Percentiles rank a stretch among this genome's conserved stretches.
Conservation (phyloP, 1,140 invertebrate genomes). For the Globodera rostochiensis region DNA sequence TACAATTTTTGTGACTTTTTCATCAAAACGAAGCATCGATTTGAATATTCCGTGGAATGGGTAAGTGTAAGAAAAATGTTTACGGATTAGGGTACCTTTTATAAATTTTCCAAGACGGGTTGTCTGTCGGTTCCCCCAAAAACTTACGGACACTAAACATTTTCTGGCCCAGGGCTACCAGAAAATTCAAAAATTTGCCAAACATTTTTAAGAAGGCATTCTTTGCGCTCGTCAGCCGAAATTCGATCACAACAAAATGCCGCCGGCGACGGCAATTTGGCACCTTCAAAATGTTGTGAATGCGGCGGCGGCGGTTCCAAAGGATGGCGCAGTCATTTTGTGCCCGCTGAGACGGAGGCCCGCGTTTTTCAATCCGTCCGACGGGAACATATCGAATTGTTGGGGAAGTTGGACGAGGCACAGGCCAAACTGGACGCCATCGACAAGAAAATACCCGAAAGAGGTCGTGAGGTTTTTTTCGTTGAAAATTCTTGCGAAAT, state of each 20-base stretch:
- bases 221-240: too few relatives aligned
- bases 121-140: too few relatives aligned
- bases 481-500: not conserved
- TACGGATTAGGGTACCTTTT: too few relatives aligned
- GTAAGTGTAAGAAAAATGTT: not conserved
- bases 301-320: not conserved
- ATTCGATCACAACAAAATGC: too few relatives aligned
- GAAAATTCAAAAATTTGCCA: too few relatives aligned
- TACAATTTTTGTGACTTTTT: not conserved
- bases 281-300: slow-evolving; percentile 2
- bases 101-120: too few relatives aligned
- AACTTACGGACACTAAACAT: too few relatives aligned
- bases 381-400: slow-evolving; percentile 38
- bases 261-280: not conserved
- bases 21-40: not conserved
- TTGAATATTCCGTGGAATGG: not conserved
- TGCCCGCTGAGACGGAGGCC: slow-evolving; percentile 21
- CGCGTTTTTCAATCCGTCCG: slow-evolving; percentile 37
- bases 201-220: too few relatives aligned
- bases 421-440: slow-evolving; percentile 31
- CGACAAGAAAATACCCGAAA: slow-evolving; percentile 32
- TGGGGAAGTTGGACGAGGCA: slow-evolving; percentile 35
- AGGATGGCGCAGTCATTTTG: not conserved
- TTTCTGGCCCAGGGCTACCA: too few relatives aligned
- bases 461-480: slow-evolving; percentile 26